Conservation (phyloP, 2,113 vertebrate genomes). For the Gorilla gorilla region DNA sequence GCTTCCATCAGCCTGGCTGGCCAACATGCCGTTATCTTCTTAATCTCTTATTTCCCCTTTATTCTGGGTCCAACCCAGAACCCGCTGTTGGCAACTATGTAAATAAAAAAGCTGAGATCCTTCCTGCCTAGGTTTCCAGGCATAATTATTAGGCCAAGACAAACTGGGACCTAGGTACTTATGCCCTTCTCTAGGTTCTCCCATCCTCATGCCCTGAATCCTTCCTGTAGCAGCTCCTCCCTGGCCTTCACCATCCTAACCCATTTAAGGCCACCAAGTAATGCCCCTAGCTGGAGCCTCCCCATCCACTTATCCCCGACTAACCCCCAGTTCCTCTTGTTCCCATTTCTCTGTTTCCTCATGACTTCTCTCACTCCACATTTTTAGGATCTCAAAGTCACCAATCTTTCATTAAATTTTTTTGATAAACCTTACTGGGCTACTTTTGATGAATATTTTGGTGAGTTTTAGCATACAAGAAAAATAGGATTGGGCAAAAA, state of each 20-base stretch:
- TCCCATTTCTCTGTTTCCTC: background rate
- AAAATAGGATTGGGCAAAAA: background rate
- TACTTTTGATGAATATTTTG: conserved; percentile 34
- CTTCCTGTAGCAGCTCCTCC: background rate
- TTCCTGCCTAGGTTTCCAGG: background rate
- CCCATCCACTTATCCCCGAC: background rate
- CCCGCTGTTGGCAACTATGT: background rate
- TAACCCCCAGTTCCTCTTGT: background rate
- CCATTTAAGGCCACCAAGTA: background rate
- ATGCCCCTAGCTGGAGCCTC: background rate
- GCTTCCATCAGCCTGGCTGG: background rate
- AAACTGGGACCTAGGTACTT: background rate
- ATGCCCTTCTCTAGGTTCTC: background rate
- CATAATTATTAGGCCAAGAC: background rate
- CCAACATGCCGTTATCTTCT: background rate
- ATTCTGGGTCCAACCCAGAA: background rate
- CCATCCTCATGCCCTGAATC: background rate
- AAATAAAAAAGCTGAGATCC: background rate
- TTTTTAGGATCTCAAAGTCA: background rate
- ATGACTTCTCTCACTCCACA: background rate
- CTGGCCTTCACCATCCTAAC: background rate
- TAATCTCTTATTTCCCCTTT: conserved; percentile 29
- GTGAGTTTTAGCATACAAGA: background rate
- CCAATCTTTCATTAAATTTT: background rate
- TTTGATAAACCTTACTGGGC: background rate